phyloP scores from a whole-genome alignment of 2,888 invertebrate genomes.

The Rhamnusium bicolor region DNA sequence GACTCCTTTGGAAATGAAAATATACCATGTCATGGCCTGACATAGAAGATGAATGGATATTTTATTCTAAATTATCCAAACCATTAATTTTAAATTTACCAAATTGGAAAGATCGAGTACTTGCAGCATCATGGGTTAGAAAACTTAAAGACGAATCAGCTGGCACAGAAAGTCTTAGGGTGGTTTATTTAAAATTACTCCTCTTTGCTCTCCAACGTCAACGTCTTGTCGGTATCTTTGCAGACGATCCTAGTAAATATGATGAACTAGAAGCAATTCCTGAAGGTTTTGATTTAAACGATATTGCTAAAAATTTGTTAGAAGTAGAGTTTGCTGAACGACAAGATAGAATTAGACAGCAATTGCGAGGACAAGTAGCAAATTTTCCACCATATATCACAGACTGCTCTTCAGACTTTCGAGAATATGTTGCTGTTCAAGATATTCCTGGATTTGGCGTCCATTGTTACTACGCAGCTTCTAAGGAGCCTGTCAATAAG shows the following conservation, averaged over 20 bases:
- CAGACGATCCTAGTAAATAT: conserved; percentile 64
- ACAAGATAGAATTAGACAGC: conserved; percentile 48
- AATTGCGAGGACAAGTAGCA: conserved; percentile 58
- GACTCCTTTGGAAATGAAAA: conserved; percentile 27
- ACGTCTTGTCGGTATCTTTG: conserved; percentile 69
- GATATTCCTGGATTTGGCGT: conserved; percentile 72
- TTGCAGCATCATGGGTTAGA: conserved; percentile 70
- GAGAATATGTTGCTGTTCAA: conserved; percentile 71
- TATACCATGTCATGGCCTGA: conserved; percentile 49
- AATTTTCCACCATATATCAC: conserved; percentile 64
- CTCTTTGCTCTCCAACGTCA: conserved; percentile 70
- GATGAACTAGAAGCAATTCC: conserved; percentile 64
- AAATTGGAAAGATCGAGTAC: conserved; percentile 67
- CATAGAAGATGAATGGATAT: conserved; percentile 66
- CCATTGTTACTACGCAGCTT: conserved; percentile 73
- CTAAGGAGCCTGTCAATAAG: conserved; percentile 68
- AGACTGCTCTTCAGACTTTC: conserved; percentile 69
- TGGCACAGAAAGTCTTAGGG: conserved; percentile 62
- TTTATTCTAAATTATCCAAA: conserved; percentile 70
- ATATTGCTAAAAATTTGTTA: conserved; percentile 66
- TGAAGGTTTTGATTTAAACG: conserved; percentile 56
- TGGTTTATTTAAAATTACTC: conserved; percentile 70
- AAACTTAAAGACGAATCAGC: conserved; percentile 64
- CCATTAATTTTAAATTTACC: conserved; percentile 68
- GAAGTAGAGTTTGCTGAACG: conserved; percentile 60